These are phyloP conservation scores for Heliconius ismenius DNA, from an alignment of 2,888 invertebrate genomes.

Conservation along the genomic window DNA sequence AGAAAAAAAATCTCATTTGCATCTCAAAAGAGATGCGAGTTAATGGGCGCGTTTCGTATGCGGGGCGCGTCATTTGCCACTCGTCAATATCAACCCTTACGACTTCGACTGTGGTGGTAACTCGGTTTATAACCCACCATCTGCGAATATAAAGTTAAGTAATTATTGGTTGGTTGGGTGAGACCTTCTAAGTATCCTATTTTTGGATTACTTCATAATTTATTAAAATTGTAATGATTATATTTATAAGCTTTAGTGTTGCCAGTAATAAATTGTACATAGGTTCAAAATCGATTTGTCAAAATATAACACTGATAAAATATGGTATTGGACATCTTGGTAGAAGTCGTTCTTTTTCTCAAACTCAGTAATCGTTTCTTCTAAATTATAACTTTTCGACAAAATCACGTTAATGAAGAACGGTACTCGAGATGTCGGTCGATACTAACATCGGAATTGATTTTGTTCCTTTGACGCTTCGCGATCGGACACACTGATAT, in stretches of 20 bases:
- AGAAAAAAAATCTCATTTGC: conserved; percentile 74
- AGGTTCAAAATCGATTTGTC: no score
- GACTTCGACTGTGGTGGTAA: conserved; percentile 55
- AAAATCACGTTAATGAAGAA: conserved; percentile 80
- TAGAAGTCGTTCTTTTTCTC: no score
- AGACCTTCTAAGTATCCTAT: conserved; percentile 12
- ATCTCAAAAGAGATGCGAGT: conserved; percentile 77
- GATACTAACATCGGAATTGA: conserved; percentile 71
- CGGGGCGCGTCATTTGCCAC: conserved; percentile 72
- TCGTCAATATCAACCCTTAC: conserved; percentile 70
- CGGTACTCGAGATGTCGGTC: conserved; percentile 71
- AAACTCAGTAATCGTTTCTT: no score
- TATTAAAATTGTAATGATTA: conserved; percentile 2
- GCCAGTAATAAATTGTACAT: no score
- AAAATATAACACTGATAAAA: no score
- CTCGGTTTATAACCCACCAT: conserved; percentile 49
- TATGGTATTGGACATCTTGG: no score
- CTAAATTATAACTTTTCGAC: conserved; percentile 56
- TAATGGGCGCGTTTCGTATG: conserved; percentile 73
- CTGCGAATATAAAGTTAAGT: conserved; percentile 9
- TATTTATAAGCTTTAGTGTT: neutral
- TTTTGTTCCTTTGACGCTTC: conserved; percentile 72
- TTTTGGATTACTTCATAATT: no score
- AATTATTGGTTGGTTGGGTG: conserved; percentile 5
- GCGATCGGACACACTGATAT: conserved; percentile 68